Conservation (phyloP, 1,140 invertebrate species). For the Vanessa tameamea region DNA sequence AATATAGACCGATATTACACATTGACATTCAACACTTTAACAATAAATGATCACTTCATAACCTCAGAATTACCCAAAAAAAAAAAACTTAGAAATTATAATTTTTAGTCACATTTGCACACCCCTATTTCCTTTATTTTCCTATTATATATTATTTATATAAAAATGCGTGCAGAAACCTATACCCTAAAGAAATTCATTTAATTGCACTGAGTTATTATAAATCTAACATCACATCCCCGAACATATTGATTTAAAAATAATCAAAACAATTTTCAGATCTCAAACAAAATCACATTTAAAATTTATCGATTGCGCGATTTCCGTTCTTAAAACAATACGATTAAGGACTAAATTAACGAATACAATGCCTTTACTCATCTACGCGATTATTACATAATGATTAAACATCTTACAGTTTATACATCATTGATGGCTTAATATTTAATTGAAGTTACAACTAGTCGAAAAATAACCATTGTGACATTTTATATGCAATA, state of each 20-base stretch:
- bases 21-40: too few species aligned
- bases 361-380: neutral
- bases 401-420: slow-evolving; percentile 3
- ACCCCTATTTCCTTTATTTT: neutral
- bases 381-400: slow-evolving; percentile 6
- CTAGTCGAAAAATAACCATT: slow-evolving; percentile 27
- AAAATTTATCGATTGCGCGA: neutral
- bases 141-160: neutral
- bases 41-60: too few species aligned
- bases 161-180: neutral
- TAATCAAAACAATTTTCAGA: slow-evolving; percentile 1
- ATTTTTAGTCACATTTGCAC: neutral
- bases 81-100: too few species aligned
- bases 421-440: slow-evolving; percentile 1
- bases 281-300: neutral
- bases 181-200: slow-evolving; percentile 10
- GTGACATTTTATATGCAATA: slow-evolving; percentile 24
- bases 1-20: too few species aligned
- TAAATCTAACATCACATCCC: neutral
- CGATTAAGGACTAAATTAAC: neutral
- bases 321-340: neutral
- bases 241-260: too few species aligned
- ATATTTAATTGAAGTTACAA: slow-evolving; percentile 1
- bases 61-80: too few species aligned
- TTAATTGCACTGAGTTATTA: slow-evolving; percentile 14